Evolutionary conservation across 2,888 invertebrate genomes (phyloP).

Genomic region (Tethea ocularis): DNA sequence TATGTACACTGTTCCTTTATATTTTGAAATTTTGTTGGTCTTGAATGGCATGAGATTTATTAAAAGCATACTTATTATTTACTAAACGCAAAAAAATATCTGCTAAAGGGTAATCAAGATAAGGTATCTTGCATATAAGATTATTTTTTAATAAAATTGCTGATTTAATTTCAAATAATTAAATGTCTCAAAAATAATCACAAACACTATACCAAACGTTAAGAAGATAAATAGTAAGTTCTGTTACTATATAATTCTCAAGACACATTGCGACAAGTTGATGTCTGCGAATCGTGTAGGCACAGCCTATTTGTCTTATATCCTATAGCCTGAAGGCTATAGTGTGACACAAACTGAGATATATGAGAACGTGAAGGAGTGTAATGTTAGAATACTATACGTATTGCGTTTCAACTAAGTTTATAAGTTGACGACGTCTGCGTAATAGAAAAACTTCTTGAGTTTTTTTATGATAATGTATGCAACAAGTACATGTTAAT

Average conservation of each 20-base stretch:
- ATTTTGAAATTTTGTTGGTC: too few species aligned
- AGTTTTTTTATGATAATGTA: too few species aligned
- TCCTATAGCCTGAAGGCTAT: conserved; percentile 4
- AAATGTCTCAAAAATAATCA: neutral
- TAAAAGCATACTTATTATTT: too few species aligned
- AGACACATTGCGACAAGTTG: conserved; percentile 4
- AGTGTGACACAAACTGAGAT: conserved; percentile 8
- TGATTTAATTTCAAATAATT: neutral
- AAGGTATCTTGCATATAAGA: too few species aligned
- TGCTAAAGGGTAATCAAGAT: too few species aligned
- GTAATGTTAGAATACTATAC: conserved; percentile 2
- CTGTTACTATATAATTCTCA: conserved; percentile 1
- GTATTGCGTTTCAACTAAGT: neutral
- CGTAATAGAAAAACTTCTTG: neutral
- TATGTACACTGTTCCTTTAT: conserved; percentile 26
- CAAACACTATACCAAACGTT: conserved; percentile 21
- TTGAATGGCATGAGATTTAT: too few species aligned
- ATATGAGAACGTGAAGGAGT: neutral
- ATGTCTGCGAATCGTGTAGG: neutral
- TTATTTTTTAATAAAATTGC: too few species aligned
- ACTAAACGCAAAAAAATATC: too few species aligned
- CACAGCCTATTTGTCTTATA: conserved; percentile 8
- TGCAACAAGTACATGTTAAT: neutral
- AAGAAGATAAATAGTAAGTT: conserved; percentile 11
- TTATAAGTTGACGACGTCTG: neutral